phyloP scores from a whole-genome alignment of 2,888 invertebrate genomes.

The Orthosia gracilis region DNA sequence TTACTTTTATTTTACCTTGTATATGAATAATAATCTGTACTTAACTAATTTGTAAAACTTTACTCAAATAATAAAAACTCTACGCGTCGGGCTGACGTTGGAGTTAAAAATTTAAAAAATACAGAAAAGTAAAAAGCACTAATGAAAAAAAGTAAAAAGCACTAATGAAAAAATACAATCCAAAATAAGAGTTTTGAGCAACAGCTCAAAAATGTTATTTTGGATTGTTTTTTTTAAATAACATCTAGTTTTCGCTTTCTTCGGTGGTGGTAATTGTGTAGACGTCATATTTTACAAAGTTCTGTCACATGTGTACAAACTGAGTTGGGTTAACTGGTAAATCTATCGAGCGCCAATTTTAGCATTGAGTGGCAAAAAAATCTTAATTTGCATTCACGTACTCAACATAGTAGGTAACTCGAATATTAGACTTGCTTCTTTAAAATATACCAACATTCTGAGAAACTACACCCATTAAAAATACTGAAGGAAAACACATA shows the following conservation, averaged over 20 bases:
- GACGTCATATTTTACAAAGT: not conserved
- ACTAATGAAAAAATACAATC: too few relatives aligned
- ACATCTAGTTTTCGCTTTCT: not conserved
- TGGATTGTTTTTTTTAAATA: slow-evolving; percentile 52
- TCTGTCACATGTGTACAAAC: not conserved
- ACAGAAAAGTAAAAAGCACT: too few relatives aligned
- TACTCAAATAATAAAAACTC: too few relatives aligned
- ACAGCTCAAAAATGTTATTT: too few relatives aligned
- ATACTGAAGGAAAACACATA: not conserved
- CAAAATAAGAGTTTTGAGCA: slow-evolving; percentile 52
- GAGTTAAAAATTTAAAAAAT: too few relatives aligned
- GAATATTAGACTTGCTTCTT: not conserved
- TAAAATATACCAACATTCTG: not conserved
- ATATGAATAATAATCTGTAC: too few relatives aligned
- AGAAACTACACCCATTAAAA: not conserved
- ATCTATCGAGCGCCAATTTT: not conserved
- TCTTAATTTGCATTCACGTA: not conserved
- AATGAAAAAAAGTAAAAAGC: too few relatives aligned
- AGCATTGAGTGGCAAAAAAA: not conserved
- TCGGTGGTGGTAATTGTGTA: slow-evolving; percentile 11
- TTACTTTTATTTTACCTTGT: too few relatives aligned
- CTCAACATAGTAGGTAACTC: not conserved
- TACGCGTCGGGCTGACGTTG: too few relatives aligned
- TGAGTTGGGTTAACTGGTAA: not conserved
- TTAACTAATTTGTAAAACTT: too few relatives aligned